Conservation (phyloP, 1,140 invertebrate species). For the Heliconius eleuchia region DNA sequence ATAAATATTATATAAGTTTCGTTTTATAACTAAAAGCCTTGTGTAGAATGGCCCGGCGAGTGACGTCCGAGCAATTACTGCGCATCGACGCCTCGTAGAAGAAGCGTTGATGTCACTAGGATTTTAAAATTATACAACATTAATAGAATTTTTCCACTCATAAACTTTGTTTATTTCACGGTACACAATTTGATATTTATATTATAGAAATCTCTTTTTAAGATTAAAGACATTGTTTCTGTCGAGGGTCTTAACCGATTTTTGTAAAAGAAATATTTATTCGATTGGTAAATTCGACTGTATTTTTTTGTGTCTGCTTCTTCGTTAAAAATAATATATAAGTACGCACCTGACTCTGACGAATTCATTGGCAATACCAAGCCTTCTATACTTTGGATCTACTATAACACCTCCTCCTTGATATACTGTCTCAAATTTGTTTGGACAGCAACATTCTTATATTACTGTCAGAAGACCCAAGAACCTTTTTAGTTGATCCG, state of each 20-base stretch:
- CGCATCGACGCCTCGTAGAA: slow-evolving; percentile 19
- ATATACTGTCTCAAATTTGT: slow-evolving; percentile 35
- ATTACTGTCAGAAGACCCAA: slow-evolving; percentile 13
- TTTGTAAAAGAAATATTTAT: too few species aligned
- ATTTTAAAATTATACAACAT: slow-evolving; percentile 10
- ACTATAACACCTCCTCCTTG: slow-evolving; percentile 45
- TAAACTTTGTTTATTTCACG: not conserved
- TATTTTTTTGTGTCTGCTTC: too few species aligned
- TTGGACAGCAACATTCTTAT: slow-evolving; percentile 9
- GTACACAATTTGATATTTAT: not conserved
- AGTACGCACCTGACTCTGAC: slow-evolving; percentile 40
- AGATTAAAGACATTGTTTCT: too few species aligned
- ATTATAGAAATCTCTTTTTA: not conserved
- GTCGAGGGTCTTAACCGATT: too few species aligned
- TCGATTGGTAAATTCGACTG: too few species aligned
- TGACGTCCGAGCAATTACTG: slow-evolving; percentile 20
- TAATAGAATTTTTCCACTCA: not conserved
- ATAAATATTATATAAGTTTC: slow-evolving; percentile 3
- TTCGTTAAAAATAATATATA: too few species aligned
- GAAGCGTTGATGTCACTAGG: slow-evolving; percentile 20
- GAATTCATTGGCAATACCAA: slow-evolving; percentile 47
- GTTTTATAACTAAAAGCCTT: not conserved
- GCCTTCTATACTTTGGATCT: slow-evolving; percentile 44
- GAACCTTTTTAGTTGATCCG: slow-evolving; percentile 12
- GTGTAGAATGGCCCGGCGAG: not conserved